Evolutionary conservation across 2,113 vertebrate species (phyloP).

Genomic region (Saccopteryx leptura): DNA sequence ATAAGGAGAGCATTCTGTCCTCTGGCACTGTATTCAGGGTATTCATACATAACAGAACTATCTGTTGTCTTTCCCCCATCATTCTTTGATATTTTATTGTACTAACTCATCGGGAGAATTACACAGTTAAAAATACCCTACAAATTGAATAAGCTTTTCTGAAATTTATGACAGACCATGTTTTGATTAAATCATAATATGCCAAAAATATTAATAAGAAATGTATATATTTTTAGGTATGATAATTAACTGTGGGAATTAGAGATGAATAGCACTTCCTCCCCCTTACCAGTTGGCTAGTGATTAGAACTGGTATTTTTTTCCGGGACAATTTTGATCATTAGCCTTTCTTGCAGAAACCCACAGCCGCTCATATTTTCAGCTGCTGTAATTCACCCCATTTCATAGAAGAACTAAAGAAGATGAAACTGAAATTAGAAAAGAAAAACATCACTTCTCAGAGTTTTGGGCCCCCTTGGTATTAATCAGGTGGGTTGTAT

Average conservation of each 20-base stretch:
- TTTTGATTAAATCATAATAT: constrained; percentile 83
- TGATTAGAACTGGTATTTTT: constrained; percentile 86
- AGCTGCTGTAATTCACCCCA: constrained; percentile 66
- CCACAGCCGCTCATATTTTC: constrained; percentile 65
- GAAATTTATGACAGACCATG: constrained; percentile 70
- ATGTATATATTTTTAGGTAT: constrained; percentile 82
- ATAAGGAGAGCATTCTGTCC: constrained; percentile 43
- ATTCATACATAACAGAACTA: constrained; percentile 37
- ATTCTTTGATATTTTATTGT: constrained; percentile 34
- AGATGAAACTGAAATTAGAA: constrained; percentile 42
- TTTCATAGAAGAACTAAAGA: constrained; percentile 43
- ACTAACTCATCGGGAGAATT: constrained; percentile 62
- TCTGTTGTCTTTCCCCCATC: constrained; percentile 52
- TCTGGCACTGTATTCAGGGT: constrained; percentile 43
- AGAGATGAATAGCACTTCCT: constrained; percentile 82
- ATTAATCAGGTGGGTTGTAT: constrained; percentile 9
- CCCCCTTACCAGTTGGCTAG: constrained; percentile 84
- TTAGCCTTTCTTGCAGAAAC: constrained; percentile 72
- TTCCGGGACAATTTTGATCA: constrained; percentile 77
- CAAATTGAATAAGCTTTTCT: constrained; percentile 73
- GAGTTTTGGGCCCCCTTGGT: neutral
- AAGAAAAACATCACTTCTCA: constrained; percentile 50
- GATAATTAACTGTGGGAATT: constrained; percentile 87
- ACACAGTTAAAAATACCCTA: constrained; percentile 56
- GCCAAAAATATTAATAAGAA: constrained; percentile 78